Base-by-base conservation (phyloP, 2,797 vertebrate species). In the Psittacula echo region DNA sequence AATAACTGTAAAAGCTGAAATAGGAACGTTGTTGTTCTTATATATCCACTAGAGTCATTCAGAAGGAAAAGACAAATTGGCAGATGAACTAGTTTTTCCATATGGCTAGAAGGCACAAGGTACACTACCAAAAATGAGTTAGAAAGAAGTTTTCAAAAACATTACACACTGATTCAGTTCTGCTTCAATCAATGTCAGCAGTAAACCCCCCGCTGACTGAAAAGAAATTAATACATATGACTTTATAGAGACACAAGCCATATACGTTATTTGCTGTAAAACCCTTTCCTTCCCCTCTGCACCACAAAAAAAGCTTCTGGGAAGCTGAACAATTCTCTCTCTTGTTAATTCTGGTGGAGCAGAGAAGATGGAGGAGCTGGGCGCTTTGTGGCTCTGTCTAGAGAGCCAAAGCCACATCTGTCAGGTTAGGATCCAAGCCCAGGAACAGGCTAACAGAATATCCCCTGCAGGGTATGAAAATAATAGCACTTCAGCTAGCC, bases 401-500 rank as follows among this genome's bases (percentile, higher is more conserved):
- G 21, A 89, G 75, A 96, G 84, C 92, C 93, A 94, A 83, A 96
- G 68, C 88, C 93, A 89, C 88, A 93, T 96, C 72, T 90, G 67
- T 91, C 95, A 94, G 86, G 85, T 96, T 89, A 82, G 47, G 70
- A 93, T 39, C 82, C 88, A 80, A 94, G 88, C 88, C 75, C 61
- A 93, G 61, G 47, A 93, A 58, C 42, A 80, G 70, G 72, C 89
- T 87, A 75, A 86, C 66, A 87, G 84, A 95, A 92, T 50, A 76
- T 81, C 64, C 89, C 95, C 92, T 89, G 89, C 86, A 83, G 93
- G 76, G 58, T 68, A 83, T 66, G 85, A 95, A 94, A 94, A 95
- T 95, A 96, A 96, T 94, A 93, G 88, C 81, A 50, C 54, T 94
- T 70, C 75, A 89, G 81, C 81, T 91, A 70, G 92, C 93, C 94